Percentiles rank a stretch among this genome's conserved stretches.
Evolutionary conservation across 2,797 vertebrate genomes (phyloP).

Genomic region (Helarctos malayanus): DNA sequence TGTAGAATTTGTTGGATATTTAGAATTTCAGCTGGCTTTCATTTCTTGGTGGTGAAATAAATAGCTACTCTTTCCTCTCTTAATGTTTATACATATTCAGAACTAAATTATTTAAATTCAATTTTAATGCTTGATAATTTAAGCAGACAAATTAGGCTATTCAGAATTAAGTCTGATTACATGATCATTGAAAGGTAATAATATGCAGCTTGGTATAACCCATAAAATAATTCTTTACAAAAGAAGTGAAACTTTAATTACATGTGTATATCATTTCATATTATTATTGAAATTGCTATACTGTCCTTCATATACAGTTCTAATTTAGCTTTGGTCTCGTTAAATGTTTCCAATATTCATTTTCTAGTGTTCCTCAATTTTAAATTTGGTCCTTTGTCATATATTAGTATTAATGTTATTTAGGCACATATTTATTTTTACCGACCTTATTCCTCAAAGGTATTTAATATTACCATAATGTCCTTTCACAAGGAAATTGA

Average conservation of each 20-base stretch:
- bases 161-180: slow-evolving; percentile 75
- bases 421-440: neutral
- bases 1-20: neutral
- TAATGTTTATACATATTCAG: slow-evolving; percentile 70
- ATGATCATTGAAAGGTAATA: slow-evolving; percentile 62
- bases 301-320: neutral
- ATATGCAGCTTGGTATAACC: slow-evolving; percentile 30
- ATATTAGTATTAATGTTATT: neutral
- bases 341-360: slow-evolving; percentile 21
- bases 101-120: slow-evolving; percentile 80
- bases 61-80: slow-evolving; percentile 14
- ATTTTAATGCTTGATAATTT: slow-evolving; percentile 72
- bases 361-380: slow-evolving; percentile 45
- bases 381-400: neutral
- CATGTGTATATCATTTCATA: slow-evolving; percentile 44
- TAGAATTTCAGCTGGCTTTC: slow-evolving; percentile 57
- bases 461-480: neutral
- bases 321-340: slow-evolving; percentile 50
- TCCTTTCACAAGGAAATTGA: neutral
- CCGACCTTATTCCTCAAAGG: neutral
- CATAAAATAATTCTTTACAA: slow-evolving; percentile 73
- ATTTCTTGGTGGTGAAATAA: slow-evolving; percentile 57
- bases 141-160: slow-evolving; percentile 65
- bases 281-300: slow-evolving; percentile 51
- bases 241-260: slow-evolving; percentile 71